phyloP scores from a whole-genome alignment of 2,888 invertebrate species.

The Gisinianus flammeolus region DNA sequence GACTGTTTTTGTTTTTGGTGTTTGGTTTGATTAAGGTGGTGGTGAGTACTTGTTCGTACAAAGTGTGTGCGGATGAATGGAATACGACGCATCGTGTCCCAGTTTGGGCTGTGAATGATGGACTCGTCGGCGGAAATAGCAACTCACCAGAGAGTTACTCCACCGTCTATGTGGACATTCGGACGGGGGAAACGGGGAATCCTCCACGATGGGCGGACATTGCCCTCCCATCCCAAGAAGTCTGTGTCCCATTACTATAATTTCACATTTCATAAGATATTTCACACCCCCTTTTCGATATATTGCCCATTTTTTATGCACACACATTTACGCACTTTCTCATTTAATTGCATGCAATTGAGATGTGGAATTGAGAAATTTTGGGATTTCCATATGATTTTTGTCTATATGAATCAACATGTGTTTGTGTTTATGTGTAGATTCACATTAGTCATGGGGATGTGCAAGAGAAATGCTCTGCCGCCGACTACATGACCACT shows the following conservation, averaged over 20 bases:
- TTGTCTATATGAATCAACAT: neutral
- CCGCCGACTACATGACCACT: constrained; percentile 54
- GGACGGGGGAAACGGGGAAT: constrained; percentile 52
- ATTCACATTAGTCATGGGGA: constrained; percentile 55
- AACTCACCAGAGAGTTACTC: constrained; percentile 41
- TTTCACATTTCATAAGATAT: no score
- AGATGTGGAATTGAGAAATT: no score
- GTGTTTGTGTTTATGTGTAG: constrained; percentile 35
- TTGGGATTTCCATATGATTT: neutral
- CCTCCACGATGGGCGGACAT: constrained; percentile 58
- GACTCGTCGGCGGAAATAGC: constrained; percentile 51
- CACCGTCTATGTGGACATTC: constrained; percentile 52
- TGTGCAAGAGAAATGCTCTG: constrained; percentile 55
- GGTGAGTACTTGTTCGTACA: constrained; percentile 56
- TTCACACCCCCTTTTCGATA: no score
- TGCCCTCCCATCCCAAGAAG: constrained; percentile 53
- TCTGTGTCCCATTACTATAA: no score
- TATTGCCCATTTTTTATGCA: no score
- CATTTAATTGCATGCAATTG: no score
- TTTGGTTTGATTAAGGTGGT: constrained; percentile 51
- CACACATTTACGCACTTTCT: neutral
- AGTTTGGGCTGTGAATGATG: constrained; percentile 58
- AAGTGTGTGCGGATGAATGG: constrained; percentile 59
- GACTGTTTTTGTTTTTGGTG: neutral
- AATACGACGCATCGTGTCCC: constrained; percentile 58